Conservation (phyloP, 2,113 vertebrate species). For the Tachycineta bicolor region DNA sequence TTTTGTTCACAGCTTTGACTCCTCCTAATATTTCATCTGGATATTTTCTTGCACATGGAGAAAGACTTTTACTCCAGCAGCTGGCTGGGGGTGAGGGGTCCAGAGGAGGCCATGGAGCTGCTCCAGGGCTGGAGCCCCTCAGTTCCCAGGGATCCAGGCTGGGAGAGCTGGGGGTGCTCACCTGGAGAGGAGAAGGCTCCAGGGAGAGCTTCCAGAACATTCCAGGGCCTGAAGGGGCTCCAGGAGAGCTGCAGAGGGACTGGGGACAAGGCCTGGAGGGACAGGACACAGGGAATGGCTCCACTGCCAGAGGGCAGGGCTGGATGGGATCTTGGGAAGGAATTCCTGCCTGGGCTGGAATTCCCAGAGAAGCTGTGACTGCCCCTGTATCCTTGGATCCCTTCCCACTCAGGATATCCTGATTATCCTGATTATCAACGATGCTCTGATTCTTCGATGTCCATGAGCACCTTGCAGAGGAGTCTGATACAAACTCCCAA, state of each 20-base stretch:
- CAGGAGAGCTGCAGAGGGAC: background rate
- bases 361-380: background rate
- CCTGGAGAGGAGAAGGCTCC: background rate
- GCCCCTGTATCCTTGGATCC: background rate
- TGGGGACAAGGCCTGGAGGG: background rate
- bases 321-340: background rate
- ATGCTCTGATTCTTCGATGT: background rate
- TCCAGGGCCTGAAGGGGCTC: background rate
- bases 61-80: background rate
- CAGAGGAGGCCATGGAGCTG: fast-evolving
- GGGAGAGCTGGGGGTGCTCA: background rate
- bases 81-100: background rate
- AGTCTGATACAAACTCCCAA: background rate
- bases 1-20: background rate
- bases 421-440: background rate
- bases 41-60: background rate
- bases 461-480: background rate
- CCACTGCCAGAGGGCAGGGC: no score
- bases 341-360: background rate
- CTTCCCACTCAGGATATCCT: background rate
- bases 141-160: background rate
- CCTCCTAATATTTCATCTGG: background rate
- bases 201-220: background rate
- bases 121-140: background rate
- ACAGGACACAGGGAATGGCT: background rate